A percentile compares a stretch with the other conserved stretches of the same genome.
These are phyloP conservation scores for Lasioglossum oenotherae DNA, from an alignment of 2,888 invertebrate species.

Conservation along the genomic window DNA sequence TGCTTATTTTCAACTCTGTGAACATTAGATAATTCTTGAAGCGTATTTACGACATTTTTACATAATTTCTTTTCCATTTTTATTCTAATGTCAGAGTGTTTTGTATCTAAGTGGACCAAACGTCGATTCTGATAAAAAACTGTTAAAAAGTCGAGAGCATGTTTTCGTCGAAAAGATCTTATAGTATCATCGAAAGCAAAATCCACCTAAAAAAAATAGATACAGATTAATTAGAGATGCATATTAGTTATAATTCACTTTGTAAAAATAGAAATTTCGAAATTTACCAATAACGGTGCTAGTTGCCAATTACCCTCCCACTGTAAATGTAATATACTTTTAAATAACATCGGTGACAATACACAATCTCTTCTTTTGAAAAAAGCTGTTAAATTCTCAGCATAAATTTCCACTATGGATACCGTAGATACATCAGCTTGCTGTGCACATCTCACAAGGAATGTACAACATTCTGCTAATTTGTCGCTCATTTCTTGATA, in stretches of 20 bases:
- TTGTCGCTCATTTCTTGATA: conserved; percentile 89
- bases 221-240: conserved; percentile 10
- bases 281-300: conserved; percentile 85
- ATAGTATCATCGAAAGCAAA: conserved; percentile 87
- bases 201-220: conserved; percentile 76
- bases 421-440: conserved; percentile 80
- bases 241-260: neutral
- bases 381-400: conserved; percentile 86
- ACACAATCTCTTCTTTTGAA: conserved; percentile 88
- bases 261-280: conserved; percentile 18
- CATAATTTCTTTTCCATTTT: conserved; percentile 85
- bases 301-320: conserved; percentile 89
- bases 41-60: conserved; percentile 82
- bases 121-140: conserved; percentile 88
- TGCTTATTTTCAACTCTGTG: conserved; percentile 79
- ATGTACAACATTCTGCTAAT: conserved; percentile 88
- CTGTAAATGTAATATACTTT: conserved; percentile 87
- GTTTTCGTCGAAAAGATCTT: conserved; percentile 88
- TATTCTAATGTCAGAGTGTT: conserved; percentile 80
- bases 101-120: conserved; percentile 84
- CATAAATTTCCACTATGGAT: conserved; percentile 85
- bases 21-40: conserved; percentile 80
- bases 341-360: conserved; percentile 88
- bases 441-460: conserved; percentile 88
- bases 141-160: conserved; percentile 88